Evolutionary conservation across 2,888 invertebrate genomes (phyloP).

Genomic region (Graphium colonna): DNA sequence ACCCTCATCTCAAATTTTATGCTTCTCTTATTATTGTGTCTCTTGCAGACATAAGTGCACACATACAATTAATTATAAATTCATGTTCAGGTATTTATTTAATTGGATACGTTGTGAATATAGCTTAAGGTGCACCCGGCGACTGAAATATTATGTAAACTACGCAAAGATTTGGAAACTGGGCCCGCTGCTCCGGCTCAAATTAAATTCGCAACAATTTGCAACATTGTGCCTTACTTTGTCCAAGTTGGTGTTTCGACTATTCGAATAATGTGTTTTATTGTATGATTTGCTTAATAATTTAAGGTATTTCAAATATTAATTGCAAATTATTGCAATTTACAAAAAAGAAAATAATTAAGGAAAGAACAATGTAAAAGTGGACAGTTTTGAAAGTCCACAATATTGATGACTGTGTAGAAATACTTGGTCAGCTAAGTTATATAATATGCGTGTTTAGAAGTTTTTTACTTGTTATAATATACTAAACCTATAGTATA

Average conservation of each 20-base stretch:
- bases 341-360: background rate
- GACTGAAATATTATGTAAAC: slow-evolving; percentile 2
- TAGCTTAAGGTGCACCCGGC: background rate
- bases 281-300: background rate
- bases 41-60: no score
- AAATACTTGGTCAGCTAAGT: no score
- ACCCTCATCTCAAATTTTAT: no score
- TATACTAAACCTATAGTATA: no score
- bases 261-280: background rate
- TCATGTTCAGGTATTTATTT: no score
- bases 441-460: no score
- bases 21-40: no score
- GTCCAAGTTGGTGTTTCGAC: background rate
- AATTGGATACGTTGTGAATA: background rate
- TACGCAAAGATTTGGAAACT: slow-evolving; percentile 8
- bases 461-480: no score
- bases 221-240: slow-evolving; percentile 11
- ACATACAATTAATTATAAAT: no score
- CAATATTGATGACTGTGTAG: no score
- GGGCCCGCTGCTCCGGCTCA: slow-evolving; percentile 9
- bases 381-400: no score
- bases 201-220: slow-evolving; percentile 18
- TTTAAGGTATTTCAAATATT: background rate
- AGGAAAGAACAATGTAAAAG: no score
- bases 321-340: background rate